Evolutionary conservation across 2,888 invertebrate species (phyloP), one percentile per base, ranked within the genome.

Genomic region (Monochamus alternatus): DNA sequence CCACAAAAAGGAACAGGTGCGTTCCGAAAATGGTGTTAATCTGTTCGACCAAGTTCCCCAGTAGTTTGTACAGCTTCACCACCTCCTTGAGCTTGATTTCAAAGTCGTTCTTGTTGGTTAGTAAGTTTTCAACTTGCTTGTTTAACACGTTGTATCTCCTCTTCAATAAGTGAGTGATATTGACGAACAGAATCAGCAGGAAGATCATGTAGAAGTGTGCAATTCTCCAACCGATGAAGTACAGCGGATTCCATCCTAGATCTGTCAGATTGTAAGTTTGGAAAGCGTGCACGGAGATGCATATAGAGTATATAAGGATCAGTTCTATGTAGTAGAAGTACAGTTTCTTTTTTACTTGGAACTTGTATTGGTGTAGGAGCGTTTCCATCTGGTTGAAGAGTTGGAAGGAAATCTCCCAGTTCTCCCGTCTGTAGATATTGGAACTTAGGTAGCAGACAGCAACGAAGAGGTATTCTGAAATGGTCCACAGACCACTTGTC

Each of bases 171-270:
- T 14, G 55, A 22, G 55, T 55, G 14, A 55, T 1, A 55, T 55
- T 55, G 22, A 55, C 55, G n/a, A 55, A 1, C n/a, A 55, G 55
- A 12, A 55, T 4, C 22, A 55, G 22, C 14, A 55, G n/a, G 55
- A 55, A 55, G n/a, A 55, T 55, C 55, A 55, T 55, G n/a, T 55
- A 55, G n/a, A 55, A 55, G n/a, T 55, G 55, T 14, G 55, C 55
- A 7, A 14, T 14, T 14, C 55, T 55, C 55, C 55, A 55, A 14
- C 55, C 55, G 14, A 55, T 55, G 14, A 55, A 55, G 7, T 22
- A 55, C 22, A n/a, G 14, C n/a, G 55, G 14, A 7, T 55, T 55
- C 55, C 55, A 55, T 55, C 55, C 55, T 3, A 55, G 3, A 22
- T 7, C 3, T 2, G 22, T 55, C 22, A 55, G 14, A 8, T 55